Evolutionary conservation across 2,888 invertebrate genomes (phyloP).

Genomic region (Drosophila algonquin): DNA sequence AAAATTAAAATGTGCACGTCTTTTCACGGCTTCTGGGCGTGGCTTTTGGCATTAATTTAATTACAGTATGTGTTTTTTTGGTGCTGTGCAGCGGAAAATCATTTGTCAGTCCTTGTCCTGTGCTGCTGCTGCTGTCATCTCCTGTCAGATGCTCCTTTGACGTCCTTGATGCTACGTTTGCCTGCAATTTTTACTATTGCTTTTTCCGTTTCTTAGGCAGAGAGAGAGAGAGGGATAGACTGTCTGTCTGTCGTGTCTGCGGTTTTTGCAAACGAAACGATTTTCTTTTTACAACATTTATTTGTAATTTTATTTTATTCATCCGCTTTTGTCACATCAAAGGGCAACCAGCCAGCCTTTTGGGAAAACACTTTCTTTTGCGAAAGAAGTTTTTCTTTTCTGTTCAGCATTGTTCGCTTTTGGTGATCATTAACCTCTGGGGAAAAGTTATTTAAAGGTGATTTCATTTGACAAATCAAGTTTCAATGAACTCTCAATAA

Average conservation of each 20-base stretch:
- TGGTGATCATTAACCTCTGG: constrained; percentile 16
- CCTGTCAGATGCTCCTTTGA: constrained; percentile 31
- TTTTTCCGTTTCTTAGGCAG: constrained; percentile 24
- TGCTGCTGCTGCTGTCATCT: constrained; percentile 26
- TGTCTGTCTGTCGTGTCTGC: constrained; percentile 34
- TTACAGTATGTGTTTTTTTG: constrained; percentile 10
- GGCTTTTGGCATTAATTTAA: constrained; percentile 23
- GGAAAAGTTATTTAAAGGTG: not conserved
- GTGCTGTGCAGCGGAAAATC: constrained; percentile 40
- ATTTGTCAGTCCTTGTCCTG: constrained; percentile 28
- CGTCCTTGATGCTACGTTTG: constrained; percentile 7
- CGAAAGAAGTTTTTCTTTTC: not conserved
- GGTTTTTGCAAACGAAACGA: constrained; percentile 7
- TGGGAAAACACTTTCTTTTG: constrained; percentile 15
- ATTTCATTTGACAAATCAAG: constrained; percentile 3
- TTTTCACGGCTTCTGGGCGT: not conserved
- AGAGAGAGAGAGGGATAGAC: constrained; percentile 16
- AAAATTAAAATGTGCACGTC: constrained; percentile 33
- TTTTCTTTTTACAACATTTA: constrained; percentile 8
- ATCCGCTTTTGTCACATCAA: constrained; percentile 41
- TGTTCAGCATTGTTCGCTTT: not conserved
- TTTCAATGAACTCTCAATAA: not conserved
- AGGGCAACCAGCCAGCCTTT: constrained; percentile 14
- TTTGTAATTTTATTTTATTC: constrained; percentile 22
- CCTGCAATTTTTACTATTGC: constrained; percentile 20